Evolutionary conservation across 2,888 invertebrate species (phyloP), one percentile per base, ranked within the genome.

Genomic region (Epinotia ramella): DNA sequence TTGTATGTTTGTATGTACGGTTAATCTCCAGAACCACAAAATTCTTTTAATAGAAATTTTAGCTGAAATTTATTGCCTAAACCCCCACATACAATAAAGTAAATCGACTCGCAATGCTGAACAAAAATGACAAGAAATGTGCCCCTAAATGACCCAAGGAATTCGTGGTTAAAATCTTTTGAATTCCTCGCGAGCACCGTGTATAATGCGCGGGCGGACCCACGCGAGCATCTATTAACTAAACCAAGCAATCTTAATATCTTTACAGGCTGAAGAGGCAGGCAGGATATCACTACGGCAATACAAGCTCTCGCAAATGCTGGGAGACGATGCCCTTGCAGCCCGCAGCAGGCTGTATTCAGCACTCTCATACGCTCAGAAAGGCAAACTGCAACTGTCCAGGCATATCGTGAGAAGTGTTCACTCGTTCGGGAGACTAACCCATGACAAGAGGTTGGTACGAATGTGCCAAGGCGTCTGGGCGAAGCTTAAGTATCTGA

Each of bases 401-500:
- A 95, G 95, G 79, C 86, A 91, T 63, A 95, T 98, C 71, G 95
- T 97, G 46, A 89, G 94, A 44, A 83, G 83, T 20, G 85, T 92
- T 33, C 91, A 90, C 13, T 81, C 79, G 1, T 94, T 91, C 67
- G 94, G 95, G 0, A 85, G 89, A 64, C 74, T 79, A 13, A 91
- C 93, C 0, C 89, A 94, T 3, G 98, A 98, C 85, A 91, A 89
- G 69, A 94, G 97, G 67, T 92, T 98, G 66, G 91, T 96, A 66
- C 96, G 96, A 79, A 98, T 98, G 98, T 98, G 98, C 86, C 95
- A 95, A 79, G 98, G 98, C 60, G 97, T 98, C 76, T 98, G 98
- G 98, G 95, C 96, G 0, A 98, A 98, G 84, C 90, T 98, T 46
- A 96, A 96, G 81, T 97, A 97, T 82, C 84, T 94, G 78, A 88